Conservation (phyloP, 2,888 invertebrate genomes). For the Mythimna loreyi region DNA sequence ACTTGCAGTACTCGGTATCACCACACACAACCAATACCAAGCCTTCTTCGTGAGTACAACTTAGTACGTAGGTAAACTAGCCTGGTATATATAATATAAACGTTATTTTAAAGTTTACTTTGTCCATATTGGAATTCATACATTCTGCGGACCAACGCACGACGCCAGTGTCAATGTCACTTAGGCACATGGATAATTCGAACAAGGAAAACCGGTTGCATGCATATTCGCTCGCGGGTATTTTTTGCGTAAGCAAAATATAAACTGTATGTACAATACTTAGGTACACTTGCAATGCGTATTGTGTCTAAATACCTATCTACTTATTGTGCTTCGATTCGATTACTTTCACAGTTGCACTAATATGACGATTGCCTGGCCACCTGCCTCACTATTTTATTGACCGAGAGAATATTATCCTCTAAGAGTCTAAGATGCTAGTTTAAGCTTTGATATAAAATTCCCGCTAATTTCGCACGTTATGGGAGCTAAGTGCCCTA, state of each 20-base stretch:
- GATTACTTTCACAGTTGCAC: conserved; percentile 7
- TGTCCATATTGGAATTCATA: conserved; percentile 12
- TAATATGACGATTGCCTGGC: not conserved
- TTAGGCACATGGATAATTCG: conserved; percentile 67
- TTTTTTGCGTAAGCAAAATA: conserved; percentile 38
- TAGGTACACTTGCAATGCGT: not conserved
- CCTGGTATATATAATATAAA: not conserved
- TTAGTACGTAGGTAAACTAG: not conserved
- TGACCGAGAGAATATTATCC: too few species aligned
- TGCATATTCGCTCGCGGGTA: conserved; percentile 13
- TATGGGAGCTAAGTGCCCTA: not conserved
- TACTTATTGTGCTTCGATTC: not conserved
- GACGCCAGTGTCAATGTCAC: conserved; percentile 79
- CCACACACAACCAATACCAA: too few species aligned
- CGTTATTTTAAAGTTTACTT: conserved; percentile 3
- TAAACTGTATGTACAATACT: not conserved
- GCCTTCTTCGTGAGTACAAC: not conserved
- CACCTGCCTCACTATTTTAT: not conserved
- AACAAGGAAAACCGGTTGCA: conserved; percentile 79
- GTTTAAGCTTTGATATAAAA: not conserved
- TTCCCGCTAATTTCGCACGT: not conserved
- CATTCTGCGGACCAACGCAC: conserved; percentile 65
- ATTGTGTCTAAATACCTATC: not conserved
- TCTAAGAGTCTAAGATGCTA: not conserved
- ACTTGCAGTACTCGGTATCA: too few species aligned